These are phyloP conservation scores for Tetramorium bicarinatum DNA, from an alignment of 2,888 invertebrate genomes.

Conservation along the genomic window DNA sequence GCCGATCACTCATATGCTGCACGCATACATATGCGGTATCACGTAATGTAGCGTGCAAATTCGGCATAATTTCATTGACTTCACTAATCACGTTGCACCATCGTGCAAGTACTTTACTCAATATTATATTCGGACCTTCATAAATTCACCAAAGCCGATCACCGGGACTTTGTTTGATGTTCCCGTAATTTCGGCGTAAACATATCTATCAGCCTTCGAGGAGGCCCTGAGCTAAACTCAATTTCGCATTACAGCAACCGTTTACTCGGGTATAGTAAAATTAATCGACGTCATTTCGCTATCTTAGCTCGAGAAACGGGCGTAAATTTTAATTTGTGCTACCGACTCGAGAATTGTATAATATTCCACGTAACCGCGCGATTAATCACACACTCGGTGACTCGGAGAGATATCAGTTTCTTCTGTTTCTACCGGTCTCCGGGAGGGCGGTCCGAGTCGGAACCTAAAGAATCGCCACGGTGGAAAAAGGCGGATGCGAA, in stretches of 20 bases:
- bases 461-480: constrained; percentile 41
- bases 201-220: background rate
- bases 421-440: constrained; percentile 19
- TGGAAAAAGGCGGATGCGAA: constrained; percentile 81
- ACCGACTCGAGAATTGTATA: constrained; percentile 25
- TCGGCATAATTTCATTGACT: constrained; percentile 41
- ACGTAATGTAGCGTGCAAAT: constrained; percentile 41
- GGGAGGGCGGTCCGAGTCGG: background rate
- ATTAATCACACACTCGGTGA: constrained; percentile 42
- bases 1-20: constrained; percentile 41
- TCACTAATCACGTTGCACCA: constrained; percentile 27
- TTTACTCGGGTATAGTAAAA: background rate
- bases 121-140: background rate
- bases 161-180: background rate
- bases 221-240: background rate
- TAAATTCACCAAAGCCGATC: background rate
- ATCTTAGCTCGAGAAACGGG: background rate
- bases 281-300: background rate
- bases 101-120: background rate
- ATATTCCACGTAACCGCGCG: constrained; percentile 45
- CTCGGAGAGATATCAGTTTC: constrained; percentile 34
- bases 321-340: constrained; percentile 37
- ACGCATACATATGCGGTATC: constrained; percentile 7
- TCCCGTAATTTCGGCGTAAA: constrained; percentile 1
- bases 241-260: background rate